A percentile compares a stretch with the other conserved stretches of the same genome.
These are phyloP conservation scores for Melikaiella ostensackeni DNA, from an alignment of 2,888 invertebrate genomes.

Conservation along the genomic window DNA sequence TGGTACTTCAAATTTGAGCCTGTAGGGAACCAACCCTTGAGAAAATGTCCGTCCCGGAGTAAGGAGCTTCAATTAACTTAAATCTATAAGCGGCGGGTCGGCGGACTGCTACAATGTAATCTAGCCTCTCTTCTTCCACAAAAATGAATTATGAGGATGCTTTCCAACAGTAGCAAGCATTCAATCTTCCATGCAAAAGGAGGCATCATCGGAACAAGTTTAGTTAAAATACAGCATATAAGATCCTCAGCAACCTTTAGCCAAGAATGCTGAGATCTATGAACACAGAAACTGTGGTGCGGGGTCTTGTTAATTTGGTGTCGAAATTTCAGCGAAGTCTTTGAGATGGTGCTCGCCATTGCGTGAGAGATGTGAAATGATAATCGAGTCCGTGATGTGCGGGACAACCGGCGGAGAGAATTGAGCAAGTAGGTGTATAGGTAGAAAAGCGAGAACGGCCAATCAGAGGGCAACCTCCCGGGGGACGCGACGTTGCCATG, in stretches of 20 bases:
- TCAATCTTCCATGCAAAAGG: no score
- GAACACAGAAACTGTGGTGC: no score
- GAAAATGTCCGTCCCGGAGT: neutral
- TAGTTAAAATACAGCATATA: no score
- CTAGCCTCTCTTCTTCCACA: neutral
- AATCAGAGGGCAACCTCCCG: slow-evolving; percentile 76
- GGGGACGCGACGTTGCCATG: slow-evolving; percentile 76
- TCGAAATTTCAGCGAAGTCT: neutral
- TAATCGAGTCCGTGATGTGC: slow-evolving; percentile 68
- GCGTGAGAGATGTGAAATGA: slow-evolving; percentile 70
- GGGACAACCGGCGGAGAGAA: slow-evolving; percentile 50
- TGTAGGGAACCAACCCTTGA: neutral
- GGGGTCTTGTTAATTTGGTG: neutral
- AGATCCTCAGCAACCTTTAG: no score
- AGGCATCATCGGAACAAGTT: no score
- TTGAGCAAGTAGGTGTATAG: slow-evolving; percentile 64
- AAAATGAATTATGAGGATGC: neutral
- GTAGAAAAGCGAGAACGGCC: slow-evolving; percentile 75
- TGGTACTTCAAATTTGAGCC: neutral
- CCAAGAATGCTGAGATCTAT: no score
- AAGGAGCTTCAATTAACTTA: slow-evolving; percentile 13
- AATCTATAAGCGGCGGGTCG: neutral
- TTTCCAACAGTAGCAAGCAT: neutral
- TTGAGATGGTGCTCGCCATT: slow-evolving; percentile 62
- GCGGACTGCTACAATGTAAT: neutral